Percentiles rank a stretch among this genome's conserved stretches.
phyloP scores from a whole-genome alignment of 2,113 vertebrate species.

The Epinephelus moara region DNA sequence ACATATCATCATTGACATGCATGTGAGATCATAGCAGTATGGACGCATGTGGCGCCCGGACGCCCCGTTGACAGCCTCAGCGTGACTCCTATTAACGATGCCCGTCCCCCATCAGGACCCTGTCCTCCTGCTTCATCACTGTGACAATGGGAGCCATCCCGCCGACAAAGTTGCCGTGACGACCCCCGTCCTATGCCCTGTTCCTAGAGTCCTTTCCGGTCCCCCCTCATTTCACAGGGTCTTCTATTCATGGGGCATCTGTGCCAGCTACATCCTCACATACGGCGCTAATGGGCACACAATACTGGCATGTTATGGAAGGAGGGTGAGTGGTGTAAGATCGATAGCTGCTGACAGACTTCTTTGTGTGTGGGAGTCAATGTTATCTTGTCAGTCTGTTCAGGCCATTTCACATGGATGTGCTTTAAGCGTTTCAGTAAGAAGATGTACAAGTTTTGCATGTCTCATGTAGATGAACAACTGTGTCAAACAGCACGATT shows the following conservation, averaged over 20 bases:
- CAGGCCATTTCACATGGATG: constrained; percentile 5
- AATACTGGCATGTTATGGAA: constrained; percentile 39
- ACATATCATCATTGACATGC: constrained; percentile 60
- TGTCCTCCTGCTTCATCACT: constrained; percentile 67
- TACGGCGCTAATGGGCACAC: constrained; percentile 36
- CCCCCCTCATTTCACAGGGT: constrained; percentile 62
- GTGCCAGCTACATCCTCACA: constrained; percentile 71
- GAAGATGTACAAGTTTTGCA: not conserved
- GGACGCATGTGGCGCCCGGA: constrained; percentile 75
- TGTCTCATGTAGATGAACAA: not conserved
- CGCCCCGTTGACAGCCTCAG: constrained; percentile 81
- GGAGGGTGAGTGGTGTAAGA: constrained; percentile 3
- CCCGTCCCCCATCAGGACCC: constrained; percentile 71
- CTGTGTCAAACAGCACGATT: not conserved
- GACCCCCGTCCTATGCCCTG: constrained; percentile 69
- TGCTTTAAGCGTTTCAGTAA: constrained; percentile 13
- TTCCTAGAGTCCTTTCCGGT: constrained; percentile 59
- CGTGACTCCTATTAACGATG: constrained; percentile 82
- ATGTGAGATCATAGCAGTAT: constrained; percentile 9
- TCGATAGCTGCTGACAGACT: constrained; percentile 39
- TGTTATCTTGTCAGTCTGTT: constrained; percentile 8
- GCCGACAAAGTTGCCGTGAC: constrained; percentile 84
- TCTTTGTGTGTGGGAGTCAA: not conserved
- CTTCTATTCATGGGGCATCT: constrained; percentile 83
- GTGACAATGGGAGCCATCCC: constrained; percentile 78